Conservation (phyloP, 2,888 invertebrate species). For the Idaea aversata region DNA sequence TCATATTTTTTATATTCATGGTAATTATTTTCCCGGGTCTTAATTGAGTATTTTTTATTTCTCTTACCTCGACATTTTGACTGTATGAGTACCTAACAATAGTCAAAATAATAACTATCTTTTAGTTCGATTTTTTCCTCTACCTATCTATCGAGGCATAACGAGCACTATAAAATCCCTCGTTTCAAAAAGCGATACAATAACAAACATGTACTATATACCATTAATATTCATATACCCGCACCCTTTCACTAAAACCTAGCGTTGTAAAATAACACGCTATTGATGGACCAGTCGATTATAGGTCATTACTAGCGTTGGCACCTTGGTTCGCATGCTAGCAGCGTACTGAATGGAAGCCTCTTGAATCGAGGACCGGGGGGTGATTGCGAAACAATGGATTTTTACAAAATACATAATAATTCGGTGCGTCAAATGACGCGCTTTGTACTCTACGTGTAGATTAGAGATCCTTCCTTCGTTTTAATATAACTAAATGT, state of each 20-base stretch:
- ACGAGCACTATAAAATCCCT: too few species aligned
- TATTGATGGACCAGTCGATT: slow-evolving; percentile 31
- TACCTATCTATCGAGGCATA: too few species aligned
- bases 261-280: slow-evolving; percentile 23
- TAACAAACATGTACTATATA: slow-evolving; percentile 4
- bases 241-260: slow-evolving; percentile 9
- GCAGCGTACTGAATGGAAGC: slow-evolving; percentile 49
- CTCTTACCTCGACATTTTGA: too few species aligned
- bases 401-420: slow-evolving; percentile 79
- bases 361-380: slow-evolving; percentile 59
- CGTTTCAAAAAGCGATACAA: neutral
- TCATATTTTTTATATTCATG: too few species aligned
- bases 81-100: too few species aligned
- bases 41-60: too few species aligned
- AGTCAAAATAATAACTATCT: too few species aligned
- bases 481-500: slow-evolving; percentile 11
- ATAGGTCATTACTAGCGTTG: slow-evolving; percentile 57
- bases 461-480: slow-evolving; percentile 58
- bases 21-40: too few species aligned
- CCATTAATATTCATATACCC: slow-evolving; percentile 10
- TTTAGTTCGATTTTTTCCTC: too few species aligned
- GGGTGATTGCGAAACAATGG: slow-evolving; percentile 77
- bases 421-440: slow-evolving; percentile 75
- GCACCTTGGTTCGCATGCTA: slow-evolving; percentile 52
- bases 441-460: slow-evolving; percentile 46